Base-by-base conservation (phyloP, 2,113 vertebrate species). In the Ictidomys tridecemlineatus region DNA sequence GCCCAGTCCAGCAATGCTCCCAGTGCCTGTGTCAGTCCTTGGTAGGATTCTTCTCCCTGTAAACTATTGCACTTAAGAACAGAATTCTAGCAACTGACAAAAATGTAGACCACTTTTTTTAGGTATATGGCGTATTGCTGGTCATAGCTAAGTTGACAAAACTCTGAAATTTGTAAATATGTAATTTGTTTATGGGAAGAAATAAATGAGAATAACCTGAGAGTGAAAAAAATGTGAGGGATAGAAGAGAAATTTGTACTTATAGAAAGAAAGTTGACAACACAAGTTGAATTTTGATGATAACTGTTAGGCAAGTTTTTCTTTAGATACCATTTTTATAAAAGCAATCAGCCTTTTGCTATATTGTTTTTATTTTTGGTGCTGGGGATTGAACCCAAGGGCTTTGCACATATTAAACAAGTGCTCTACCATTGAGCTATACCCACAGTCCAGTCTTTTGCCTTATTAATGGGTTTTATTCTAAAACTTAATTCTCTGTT, bases 1-100 rank as follows among this genome's bases (percentile, higher is more conserved):
- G 97, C 99, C 77, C 99, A 99, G 94, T 99, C 99, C 97, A 99
- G 98, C 98, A 99, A 99, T 5, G 99, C 99, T 7, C 99, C 99
- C 61, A 99, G 99, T 98, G 99, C 99, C 98, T 99, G 99, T 39
- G 99, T 99, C 98, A 99, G 99, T 93, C 99, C 99, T 0, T 99
- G 99, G 99, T 99, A 99, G 98, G 98, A 89, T 51, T 94, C 79
- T 53, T 56, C 48, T 56, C 30, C 34, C 42, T 32, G 2, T 56
- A 13, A 1, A 1, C 67, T 69, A 0, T 34, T 76, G 17, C 1
- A 32, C 72, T 88, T 51, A 8, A 28, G 69, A 80, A 53, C 67
- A 84, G 53, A 90, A 67, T 85, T 61, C 83, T 69, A 90, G 22
- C 37, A 78, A 39, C 69, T 82, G 48, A 2, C 85, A 37, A 72